Base-by-base conservation (phyloP, 2,888 invertebrate genomes). In the Aphidius colemani region DNA sequence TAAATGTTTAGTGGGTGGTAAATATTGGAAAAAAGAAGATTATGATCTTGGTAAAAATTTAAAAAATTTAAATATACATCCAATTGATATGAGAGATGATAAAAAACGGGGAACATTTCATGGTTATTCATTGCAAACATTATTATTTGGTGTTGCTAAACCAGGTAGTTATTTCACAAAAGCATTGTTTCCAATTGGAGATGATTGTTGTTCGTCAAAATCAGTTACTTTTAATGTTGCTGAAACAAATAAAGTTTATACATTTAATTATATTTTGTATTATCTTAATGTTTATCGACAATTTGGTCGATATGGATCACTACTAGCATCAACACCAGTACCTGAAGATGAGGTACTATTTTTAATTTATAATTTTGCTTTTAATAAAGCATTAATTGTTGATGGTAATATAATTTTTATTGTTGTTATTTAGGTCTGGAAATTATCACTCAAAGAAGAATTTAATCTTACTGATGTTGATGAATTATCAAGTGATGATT, bases 41-140 rank as follows among this genome's bases (percentile, higher is more conserved):
- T 86, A 84, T 76, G 85, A 86, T 77, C 82, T 87, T 65, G 86
- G 86, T 85, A 86, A 86, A 78, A 82, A 85, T 75, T 80, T 88
- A 58, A 75, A 78, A n/a, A 76, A 76, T 45, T 73, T 86, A 66
- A 84, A 84, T 59, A 84, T 87, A 64, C 72, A 77, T 70, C 86
- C 86, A 6, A 75, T 76, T 4, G 86, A 87, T 72, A 86, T 86
- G 9, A 79, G 85, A 66, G 87, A 87, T 78, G 71, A 78, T 8
- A 67, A 79, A 60, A 82, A 84, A 2, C 76, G 84, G 59, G 84
- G 85, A 10, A 83, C 83, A 41, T 87, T 88, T 72, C 84, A 87
- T 72, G 84, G 85, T 4, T 85, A 85, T 68, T 68, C 80, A 10
- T 67, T 82, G 30, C 75, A 76, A 66, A 74, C 72, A 44, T 69